A percentile compares a stretch with the other conserved stretches of the same genome.
Conservation (phyloP, 2,113 vertebrate species). For the Heptranchias perlo region DNA sequence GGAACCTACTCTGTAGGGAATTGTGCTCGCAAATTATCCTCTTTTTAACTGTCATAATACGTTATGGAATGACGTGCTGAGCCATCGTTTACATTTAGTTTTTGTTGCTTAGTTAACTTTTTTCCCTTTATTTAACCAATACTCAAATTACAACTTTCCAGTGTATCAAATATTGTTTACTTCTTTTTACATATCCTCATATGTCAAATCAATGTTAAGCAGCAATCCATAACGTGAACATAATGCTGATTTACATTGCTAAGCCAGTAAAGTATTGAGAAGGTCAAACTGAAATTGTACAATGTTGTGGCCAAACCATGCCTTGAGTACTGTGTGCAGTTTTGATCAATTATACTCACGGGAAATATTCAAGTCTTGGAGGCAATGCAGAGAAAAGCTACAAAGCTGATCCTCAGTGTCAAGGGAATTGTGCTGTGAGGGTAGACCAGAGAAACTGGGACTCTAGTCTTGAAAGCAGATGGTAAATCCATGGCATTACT, state of each 20-base stretch:
- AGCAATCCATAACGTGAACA: not conserved
- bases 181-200: not conserved
- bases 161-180: not conserved
- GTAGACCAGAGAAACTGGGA: not conserved
- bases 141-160: not conserved
- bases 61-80: not conserved
- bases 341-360: not conserved
- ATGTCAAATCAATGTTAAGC: not conserved
- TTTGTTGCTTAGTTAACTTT: not conserved
- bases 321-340: not conserved
- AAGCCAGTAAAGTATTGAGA: not conserved
- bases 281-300: not conserved
- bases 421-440: not conserved
- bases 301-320: not conserved
- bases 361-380: not conserved
- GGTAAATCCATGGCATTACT: not conserved
- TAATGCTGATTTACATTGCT: not conserved
- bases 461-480: not conserved
- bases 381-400: not conserved
- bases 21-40: not conserved
- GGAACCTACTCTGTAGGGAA: not conserved
- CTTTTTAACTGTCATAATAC: not conserved
- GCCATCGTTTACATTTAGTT: not conserved
- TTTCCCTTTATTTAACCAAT: not conserved
- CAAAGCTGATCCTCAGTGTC: not conserved